Conservation (phyloP, 2,888 invertebrate species). For the Chironomus riparius region DNA sequence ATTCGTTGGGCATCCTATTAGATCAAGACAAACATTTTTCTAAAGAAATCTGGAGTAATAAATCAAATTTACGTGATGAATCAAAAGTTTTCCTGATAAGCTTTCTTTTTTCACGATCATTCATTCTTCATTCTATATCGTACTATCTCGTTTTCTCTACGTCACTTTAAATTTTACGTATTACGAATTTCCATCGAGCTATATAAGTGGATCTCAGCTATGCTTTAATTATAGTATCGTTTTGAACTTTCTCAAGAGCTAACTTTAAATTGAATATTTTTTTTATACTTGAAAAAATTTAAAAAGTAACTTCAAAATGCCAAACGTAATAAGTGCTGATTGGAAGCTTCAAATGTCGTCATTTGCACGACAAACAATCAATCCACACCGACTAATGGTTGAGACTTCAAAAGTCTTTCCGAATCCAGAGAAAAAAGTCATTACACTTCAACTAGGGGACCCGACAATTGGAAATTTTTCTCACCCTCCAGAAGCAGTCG, state of each 20-base stretch:
- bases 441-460: constrained; percentile 58
- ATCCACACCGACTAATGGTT: constrained; percentile 87
- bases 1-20: too few species aligned
- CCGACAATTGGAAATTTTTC: constrained; percentile 89
- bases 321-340: constrained; percentile 52
- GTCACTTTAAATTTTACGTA: too few species aligned
- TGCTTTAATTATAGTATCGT: not conserved
- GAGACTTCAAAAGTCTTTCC: constrained; percentile 86
- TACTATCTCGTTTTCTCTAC: too few species aligned
- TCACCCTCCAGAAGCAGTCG: constrained; percentile 68
- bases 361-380: constrained; percentile 75
- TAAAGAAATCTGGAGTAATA: not conserved
- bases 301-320: not conserved
- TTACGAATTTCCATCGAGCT: not conserved
- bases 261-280: too few species aligned
- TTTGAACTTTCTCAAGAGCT: not conserved
- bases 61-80: not conserved
- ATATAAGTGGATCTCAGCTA: not conserved
- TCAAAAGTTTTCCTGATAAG: not conserved
- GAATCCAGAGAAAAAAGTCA: constrained; percentile 56
- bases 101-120: not conserved
- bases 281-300: not conserved
- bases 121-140: not conserved
- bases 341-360: constrained; percentile 55
- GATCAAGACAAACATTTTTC: too few species aligned